A percentile compares a stretch with the other conserved stretches of the same genome.
These are phyloP conservation scores for Mionectes macconnelli DNA, from an alignment of 2,113 vertebrate species.

Conservation along the genomic window DNA sequence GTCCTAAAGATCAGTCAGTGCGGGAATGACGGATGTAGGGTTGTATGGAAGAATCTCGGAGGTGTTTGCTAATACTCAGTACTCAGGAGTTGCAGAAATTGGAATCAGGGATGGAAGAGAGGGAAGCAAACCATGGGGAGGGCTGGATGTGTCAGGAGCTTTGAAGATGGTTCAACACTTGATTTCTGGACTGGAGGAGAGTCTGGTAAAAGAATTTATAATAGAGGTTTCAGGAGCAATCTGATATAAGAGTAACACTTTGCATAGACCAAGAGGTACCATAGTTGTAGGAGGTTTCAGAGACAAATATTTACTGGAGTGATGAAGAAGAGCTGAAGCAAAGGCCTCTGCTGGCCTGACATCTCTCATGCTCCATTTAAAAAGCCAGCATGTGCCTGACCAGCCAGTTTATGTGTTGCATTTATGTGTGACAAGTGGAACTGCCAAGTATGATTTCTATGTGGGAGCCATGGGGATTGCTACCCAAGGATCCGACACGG, in stretches of 20 bases:
- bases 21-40: not conserved
- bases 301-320: not conserved
- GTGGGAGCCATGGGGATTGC: not conserved
- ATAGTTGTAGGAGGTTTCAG: not conserved
- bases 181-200: not conserved
- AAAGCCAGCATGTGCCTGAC: not conserved
- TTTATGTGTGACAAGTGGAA: not conserved
- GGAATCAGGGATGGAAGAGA: not conserved
- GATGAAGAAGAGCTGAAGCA: not conserved
- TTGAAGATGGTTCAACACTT: not conserved
- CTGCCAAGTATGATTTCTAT: not conserved
- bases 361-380: not conserved
- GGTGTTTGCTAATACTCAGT: not conserved
- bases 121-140: not conserved
- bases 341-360: not conserved
- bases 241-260: not conserved
- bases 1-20: not conserved
- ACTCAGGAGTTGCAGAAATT: not conserved
- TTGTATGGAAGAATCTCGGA: not conserved
- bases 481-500: fast-evolving
- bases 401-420: not conserved
- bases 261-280: not conserved
- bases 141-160: not conserved
- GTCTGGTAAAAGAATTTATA: not conserved
- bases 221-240: not conserved